Base-by-base conservation (phyloP, 2,113 vertebrate genomes). In the Varanus salvator region DNA sequence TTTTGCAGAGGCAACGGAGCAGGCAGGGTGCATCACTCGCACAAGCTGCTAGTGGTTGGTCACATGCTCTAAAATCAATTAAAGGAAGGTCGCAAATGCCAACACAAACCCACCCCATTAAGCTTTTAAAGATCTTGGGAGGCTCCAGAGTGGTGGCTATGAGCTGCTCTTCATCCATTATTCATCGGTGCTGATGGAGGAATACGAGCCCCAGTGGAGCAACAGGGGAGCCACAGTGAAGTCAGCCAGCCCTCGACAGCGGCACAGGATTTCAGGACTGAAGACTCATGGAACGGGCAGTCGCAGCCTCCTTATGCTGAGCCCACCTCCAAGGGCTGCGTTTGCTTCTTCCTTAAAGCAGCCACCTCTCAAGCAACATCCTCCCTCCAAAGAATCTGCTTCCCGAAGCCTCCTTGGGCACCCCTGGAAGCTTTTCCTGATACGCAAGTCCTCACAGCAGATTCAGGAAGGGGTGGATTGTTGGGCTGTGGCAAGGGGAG, bases 101-200 rank as follows among this genome's bases (percentile, higher is more conserved):
- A 4, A 60, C 23, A 19, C 75, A 50, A 80, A n/a, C 34, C 19
- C 34, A 17, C 48, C 48, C 31, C 57, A 66, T 29, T 23, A 78
- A 50, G 75, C 60, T 78, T 78, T 87, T 78, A 68, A 60, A 86
- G 85, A 17, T 60, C 72, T 64, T 76, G 48, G 60, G 38, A 80
- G 60, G 60, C 86, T 78, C 75, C 60, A 48, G 38, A 66, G 19
- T 66, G 31, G 17, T 66, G n/a, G 57, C 86, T n/a, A 50, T 87
- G 80, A 69, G 68, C 44, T 50, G 29, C 48, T 80, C 75, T 87
- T 78, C 75, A 80, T 78, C 25, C 38, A 87, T 87, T 78, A 87
- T 87, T 78, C 57, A 87, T 87, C n/a, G n/a, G 38, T 68, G 75
- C 86, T 80, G 86, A 87, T 87, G 75, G 86, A 78, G 17, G 57